These are phyloP conservation scores for Tenthredo scrophulariae DNA, from an alignment of 2,888 invertebrate genomes.

Conservation along the genomic window DNA sequence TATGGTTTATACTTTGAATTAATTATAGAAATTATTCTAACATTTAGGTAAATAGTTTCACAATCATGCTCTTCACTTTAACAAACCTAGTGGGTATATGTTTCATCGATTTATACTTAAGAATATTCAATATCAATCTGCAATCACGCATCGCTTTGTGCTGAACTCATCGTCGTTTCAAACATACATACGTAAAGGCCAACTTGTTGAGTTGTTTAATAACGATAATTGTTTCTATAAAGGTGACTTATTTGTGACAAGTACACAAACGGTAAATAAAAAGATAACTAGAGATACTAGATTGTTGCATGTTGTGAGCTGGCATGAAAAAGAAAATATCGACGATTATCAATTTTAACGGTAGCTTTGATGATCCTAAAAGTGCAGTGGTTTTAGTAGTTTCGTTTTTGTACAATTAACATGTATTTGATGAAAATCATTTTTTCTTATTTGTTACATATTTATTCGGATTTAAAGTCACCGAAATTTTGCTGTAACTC, in stretches of 20 bases:
- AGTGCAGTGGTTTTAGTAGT: slow-evolving; percentile 52
- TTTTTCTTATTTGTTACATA: slow-evolving; percentile 78
- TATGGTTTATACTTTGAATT: neutral
- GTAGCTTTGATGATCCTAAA: slow-evolving; percentile 45
- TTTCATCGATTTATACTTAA: neutral
- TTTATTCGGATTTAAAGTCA: slow-evolving; percentile 77
- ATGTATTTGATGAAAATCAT: slow-evolving; percentile 66
- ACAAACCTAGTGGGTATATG: neutral
- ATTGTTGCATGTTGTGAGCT: slow-evolving; percentile 69
- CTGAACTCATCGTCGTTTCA: neutral
- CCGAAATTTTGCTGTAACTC: slow-evolving; percentile 78
- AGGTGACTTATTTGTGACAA: slow-evolving; percentile 4
- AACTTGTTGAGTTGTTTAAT: neutral
- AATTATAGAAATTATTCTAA: neutral
- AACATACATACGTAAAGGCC: neutral
- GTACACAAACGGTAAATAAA: slow-evolving; percentile 1
- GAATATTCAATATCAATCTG: neutral
- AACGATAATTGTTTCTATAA: neutral
- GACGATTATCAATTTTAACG: slow-evolving; percentile 54
- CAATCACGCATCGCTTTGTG: neutral
- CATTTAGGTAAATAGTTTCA: neutral
- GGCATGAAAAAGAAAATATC: slow-evolving; percentile 63
- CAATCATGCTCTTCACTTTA: neutral
- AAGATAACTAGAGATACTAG: slow-evolving; percentile 17
- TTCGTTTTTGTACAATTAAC: slow-evolving; percentile 39